phyloP scores from a whole-genome alignment of 2,113 vertebrate species.

The Salminus brasiliensis region DNA sequence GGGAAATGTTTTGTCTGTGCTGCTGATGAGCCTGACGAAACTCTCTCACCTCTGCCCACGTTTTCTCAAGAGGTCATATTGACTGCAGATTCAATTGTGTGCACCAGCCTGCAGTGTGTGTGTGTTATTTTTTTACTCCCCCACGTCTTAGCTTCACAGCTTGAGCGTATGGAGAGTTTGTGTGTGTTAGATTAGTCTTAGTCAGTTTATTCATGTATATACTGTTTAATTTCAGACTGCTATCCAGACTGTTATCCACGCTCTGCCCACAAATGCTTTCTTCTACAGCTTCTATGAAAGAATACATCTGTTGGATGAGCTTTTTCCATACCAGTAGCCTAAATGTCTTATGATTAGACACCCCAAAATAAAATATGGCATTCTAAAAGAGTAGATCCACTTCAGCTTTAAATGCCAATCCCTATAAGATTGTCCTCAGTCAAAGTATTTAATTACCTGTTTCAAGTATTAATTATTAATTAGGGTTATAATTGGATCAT shows the following conservation, averaged over 20 bases:
- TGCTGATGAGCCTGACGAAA: neutral
- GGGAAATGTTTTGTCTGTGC: neutral
- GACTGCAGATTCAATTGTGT: constrained; percentile 28
- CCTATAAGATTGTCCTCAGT: constrained; percentile 1
- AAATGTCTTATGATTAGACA: neutral
- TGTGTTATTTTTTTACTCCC: too few relatives aligned
- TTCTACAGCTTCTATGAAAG: too few relatives aligned
- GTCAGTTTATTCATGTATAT: neutral
- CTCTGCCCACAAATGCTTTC: too few relatives aligned
- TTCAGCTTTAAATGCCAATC: neutral
- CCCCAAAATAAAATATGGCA: neutral
- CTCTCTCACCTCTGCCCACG: neutral
- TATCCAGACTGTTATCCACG: too few relatives aligned
- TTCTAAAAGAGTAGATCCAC: neutral
- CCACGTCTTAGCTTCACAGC: neutral
- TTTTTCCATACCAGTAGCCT: too few relatives aligned
- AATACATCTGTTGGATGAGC: too few relatives aligned
- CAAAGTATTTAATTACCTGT: constrained; percentile 28
- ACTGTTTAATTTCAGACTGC: neutral
- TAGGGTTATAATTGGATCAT: constrained; percentile 29
- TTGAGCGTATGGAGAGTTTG: neutral
- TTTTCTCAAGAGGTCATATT: constrained; percentile 44
- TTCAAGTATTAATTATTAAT: constrained; percentile 42
- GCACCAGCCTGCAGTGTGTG: neutral
- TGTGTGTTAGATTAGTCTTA: neutral